Evolutionary conservation across 2,888 invertebrate genomes (phyloP), one percentile per base, ranked within the genome.

Genomic region (Euclidia mi): DNA sequence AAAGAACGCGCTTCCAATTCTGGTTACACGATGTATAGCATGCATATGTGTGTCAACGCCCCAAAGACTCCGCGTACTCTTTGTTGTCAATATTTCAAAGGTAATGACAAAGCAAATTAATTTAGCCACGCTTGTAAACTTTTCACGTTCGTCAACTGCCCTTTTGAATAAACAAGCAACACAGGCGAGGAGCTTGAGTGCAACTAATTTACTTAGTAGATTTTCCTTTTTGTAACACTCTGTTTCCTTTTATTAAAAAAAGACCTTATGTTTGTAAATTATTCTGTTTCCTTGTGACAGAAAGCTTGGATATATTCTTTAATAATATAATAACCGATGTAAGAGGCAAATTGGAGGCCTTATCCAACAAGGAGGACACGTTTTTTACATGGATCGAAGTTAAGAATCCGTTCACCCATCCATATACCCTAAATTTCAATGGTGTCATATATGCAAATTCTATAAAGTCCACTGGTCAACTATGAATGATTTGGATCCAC

Each of bases 51-150:
- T 25, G 4, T 25, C 20, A n/a, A n/a, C n/a, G n/a, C 3, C n/a
- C n/a, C 29, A 9, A 10, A 29, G 10, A 29, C 3, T 29, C 9
- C 29, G 12, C 11, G 32, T 7, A 34, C 12, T 18, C 11, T 40
- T 25, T 37, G 20, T 20, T 10, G 9, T 40, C 11, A 40, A 40
- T 40, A 40, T 20, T 20, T 60, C 29, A 37, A 43, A 46, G 40
- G 41, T 20, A 57, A 57, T 59, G 15, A 49, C 37, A 52, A 53
- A 68, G 47, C 25, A 62, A 62, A 56, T 68, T 62, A 42, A 56
- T 67, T 53, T 47, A 28, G 18, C 7, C 3, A 34, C 53, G 25
- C 62, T 68, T 44, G 44, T 62, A 45, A 44, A 46, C 46, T 42
- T 47, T 63, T 44, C 56, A 48, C 45, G 42, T 47, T 43, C 28